Percentiles rank a stretch among this genome's conserved stretches.
Conservation (phyloP, 2,113 vertebrate genomes). For the Gadus macrocephalus region DNA sequence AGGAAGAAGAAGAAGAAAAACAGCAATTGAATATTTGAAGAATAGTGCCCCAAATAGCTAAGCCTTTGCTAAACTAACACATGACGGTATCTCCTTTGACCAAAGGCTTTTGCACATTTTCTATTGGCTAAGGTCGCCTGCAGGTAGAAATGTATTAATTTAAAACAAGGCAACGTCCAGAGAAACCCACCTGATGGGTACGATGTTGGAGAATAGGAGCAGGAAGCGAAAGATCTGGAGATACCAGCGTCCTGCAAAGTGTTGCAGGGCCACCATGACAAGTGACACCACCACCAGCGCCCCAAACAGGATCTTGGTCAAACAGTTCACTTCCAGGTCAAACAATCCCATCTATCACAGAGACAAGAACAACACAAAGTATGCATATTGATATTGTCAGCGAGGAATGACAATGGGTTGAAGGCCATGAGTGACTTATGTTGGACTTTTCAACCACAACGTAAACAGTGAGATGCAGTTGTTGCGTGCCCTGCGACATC, state of each 20-base stretch:
- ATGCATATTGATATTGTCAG: too few relatives aligned
- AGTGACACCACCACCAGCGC: constrained; percentile 91
- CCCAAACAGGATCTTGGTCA: constrained; percentile 94
- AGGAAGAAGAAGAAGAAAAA: background rate
- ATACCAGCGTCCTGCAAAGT: constrained; percentile 96
- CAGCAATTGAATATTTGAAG: too few relatives aligned
- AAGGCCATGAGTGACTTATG: too few relatives aligned
- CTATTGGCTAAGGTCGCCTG: too few relatives aligned
- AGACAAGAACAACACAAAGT: background rate
- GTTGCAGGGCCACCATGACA: constrained; percentile 97
- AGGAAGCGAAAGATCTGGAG: constrained; percentile 96
- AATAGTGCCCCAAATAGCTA: too few relatives aligned
- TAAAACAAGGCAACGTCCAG: too few relatives aligned
- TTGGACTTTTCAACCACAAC: too few relatives aligned
- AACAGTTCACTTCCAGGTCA: constrained; percentile 95
- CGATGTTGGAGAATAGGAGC: constrained; percentile 93
- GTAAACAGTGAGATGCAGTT: background rate
- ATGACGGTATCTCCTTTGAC: too few relatives aligned
- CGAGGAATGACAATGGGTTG: too few relatives aligned
- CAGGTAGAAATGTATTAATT: background rate
- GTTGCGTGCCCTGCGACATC: background rate
- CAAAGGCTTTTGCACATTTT: too few relatives aligned
- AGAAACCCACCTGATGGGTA: constrained; percentile 87
- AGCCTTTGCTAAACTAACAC: too few relatives aligned
- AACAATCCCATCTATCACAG: constrained; percentile 87